A percentile compares a stretch with the other conserved stretches of the same genome.
Evolutionary conservation across 2,797 vertebrate species (phyloP).

Genomic region (Hapalemur alaotrensis): DNA sequence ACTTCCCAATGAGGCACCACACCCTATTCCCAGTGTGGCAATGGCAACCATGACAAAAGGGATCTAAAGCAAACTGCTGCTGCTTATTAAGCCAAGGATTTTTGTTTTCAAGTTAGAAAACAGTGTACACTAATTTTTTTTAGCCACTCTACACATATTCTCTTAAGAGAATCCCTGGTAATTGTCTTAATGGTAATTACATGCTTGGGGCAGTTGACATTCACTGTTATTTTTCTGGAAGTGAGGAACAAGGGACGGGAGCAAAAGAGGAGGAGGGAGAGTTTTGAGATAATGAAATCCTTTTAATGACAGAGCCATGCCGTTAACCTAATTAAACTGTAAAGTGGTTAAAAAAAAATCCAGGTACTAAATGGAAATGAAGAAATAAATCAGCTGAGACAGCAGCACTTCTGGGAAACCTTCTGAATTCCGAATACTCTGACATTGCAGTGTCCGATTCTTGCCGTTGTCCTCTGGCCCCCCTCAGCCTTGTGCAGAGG

Average conservation of each 20-base stretch:
- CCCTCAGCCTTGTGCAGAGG: background rate
- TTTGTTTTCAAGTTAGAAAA: constrained; percentile 65
- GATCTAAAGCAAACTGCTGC: background rate
- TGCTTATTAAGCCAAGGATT: background rate
- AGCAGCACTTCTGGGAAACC: constrained; percentile 76
- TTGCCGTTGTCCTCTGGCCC: constrained; percentile 30
- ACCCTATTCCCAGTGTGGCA: background rate
- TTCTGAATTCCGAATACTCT: constrained; percentile 70
- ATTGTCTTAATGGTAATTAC: constrained; percentile 78
- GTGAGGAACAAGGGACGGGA: constrained; percentile 44
- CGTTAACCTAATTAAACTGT: constrained; percentile 82
- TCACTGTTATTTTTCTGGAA: constrained; percentile 73
- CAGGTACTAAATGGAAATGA: constrained; percentile 80
- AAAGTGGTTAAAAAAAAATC: constrained; percentile 69
- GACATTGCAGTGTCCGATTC: constrained; percentile 59
- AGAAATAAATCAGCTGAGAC: constrained; percentile 76
- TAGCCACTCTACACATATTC: background rate
- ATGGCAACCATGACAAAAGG: background rate
- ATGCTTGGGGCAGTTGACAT: constrained; percentile 74
- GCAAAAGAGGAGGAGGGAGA: constrained; percentile 59
- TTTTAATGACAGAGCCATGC: constrained; percentile 78
- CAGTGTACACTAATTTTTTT: background rate
- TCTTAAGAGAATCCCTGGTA: constrained; percentile 68
- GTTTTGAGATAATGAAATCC: constrained; percentile 79
- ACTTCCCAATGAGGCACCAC: background rate